These are phyloP conservation scores for Tor tambroides DNA, from an alignment of 2,113 vertebrate genomes.

Conservation along the genomic window DNA sequence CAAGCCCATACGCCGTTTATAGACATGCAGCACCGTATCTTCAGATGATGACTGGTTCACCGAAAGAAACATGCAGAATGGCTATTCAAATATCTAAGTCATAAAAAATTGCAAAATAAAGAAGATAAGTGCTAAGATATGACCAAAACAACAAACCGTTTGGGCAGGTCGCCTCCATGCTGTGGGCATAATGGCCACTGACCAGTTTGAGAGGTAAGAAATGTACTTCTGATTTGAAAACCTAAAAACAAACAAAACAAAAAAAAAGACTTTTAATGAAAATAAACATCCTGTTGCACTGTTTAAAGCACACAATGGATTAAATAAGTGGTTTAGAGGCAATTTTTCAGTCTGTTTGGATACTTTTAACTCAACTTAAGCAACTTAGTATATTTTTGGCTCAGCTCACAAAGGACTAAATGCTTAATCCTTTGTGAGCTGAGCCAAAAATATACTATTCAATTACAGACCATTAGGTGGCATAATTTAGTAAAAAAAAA, in stretches of 20 bases:
- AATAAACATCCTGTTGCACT: background rate
- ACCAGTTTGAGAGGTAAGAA: constrained; percentile 72
- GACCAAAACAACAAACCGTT: constrained; percentile 58
- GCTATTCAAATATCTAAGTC: background rate
- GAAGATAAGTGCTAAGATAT: background rate
- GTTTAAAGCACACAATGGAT: background rate
- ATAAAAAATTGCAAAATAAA: background rate
- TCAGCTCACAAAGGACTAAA: background rate
- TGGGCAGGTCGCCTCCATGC: constrained; percentile 74
- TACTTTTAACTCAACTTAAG: background rate
- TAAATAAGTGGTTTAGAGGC: background rate
- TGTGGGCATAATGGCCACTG: constrained; percentile 69
- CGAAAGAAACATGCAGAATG: constrained; percentile 45
- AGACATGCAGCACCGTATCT: constrained; percentile 67
- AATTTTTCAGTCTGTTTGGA: background rate
- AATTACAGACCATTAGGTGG: background rate
- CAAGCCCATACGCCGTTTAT: constrained; percentile 71
- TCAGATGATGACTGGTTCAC: constrained; percentile 58
- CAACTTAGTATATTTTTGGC: too few species aligned
- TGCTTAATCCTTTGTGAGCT: too few species aligned
- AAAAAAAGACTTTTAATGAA: background rate
- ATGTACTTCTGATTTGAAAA: constrained; percentile 61
- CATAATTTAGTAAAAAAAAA: background rate
- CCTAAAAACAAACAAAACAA: constrained; percentile 47
- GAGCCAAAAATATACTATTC: background rate